Evolutionary conservation across 1,140 invertebrate species (phyloP).

Genomic region (Venustaconcha ellipsiformis): DNA sequence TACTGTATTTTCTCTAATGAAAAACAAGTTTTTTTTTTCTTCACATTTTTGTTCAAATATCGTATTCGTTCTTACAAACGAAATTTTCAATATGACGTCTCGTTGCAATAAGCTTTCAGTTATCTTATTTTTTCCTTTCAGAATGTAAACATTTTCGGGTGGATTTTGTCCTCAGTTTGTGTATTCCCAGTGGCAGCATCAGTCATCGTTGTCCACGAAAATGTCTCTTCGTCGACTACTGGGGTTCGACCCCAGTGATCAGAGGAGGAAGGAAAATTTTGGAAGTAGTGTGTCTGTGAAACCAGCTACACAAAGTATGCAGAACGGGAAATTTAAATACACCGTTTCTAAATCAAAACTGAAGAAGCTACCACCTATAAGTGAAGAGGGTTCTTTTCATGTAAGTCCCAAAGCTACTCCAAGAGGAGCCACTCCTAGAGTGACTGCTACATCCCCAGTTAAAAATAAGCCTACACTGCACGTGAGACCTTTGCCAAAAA

Average conservation of each 20-base stretch:
- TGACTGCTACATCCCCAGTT: constrained; percentile 7
- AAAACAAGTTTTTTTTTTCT: no score
- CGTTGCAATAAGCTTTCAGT: no score
- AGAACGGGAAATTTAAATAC: constrained; percentile 23
- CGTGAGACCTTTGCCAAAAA: constrained; percentile 28
- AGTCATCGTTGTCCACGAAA: background rate
- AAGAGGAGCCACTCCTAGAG: constrained; percentile 7
- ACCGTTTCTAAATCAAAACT: constrained; percentile 34
- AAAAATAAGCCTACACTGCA: constrained; percentile 31
- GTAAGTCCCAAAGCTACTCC: constrained; percentile 10
- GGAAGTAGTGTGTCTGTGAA: constrained; percentile 13
- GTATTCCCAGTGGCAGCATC: no score
- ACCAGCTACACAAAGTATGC: constrained; percentile 13
- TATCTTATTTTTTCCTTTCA: no score
- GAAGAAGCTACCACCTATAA: constrained; percentile 40
- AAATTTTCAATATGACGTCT: no score
- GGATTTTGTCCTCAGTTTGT: no score
- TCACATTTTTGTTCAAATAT: no score
- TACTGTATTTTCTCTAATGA: no score
- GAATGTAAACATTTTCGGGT: no score
- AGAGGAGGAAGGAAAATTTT: constrained; percentile 1
- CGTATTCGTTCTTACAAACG: no score
- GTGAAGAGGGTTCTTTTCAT: constrained; percentile 32
- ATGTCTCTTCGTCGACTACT: constrained; percentile 25
- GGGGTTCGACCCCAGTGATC: constrained; percentile 19